Base-by-base conservation (phyloP, 2,113 vertebrate species). In the Muntiacus muntjak region DNA sequence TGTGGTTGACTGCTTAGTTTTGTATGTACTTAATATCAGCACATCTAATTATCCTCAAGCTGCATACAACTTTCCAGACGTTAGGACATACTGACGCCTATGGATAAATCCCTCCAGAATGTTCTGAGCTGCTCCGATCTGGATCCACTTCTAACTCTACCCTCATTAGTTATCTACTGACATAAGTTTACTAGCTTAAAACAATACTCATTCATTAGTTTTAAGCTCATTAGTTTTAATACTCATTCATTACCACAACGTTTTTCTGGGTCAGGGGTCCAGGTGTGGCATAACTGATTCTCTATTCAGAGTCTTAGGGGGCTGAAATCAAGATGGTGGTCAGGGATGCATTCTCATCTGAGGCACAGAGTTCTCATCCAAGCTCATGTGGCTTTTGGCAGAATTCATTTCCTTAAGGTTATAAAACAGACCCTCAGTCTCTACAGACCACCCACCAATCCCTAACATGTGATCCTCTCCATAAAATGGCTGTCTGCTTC, bases 31-130 rank as follows among this genome's bases (percentile, higher is more conserved):
- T 97, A 84, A 19, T 74, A 78, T 58, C 47, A 91, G 90, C 83
- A 50, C 16, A 97, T 95, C 50, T 81, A 92, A 89, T 79, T 84
- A 76, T 64, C 36, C 45, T 85, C 52, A 88, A 85, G 25, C 64
- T 85, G 47, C 74, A 33, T 86, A 52, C 21, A 74, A 67, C 81
- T 91, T 85, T 93, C 87, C 93, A 85, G 60, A 97, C 25, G 54
- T 40, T 83, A 81, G 33, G 23, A 79, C 55, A 83, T 57, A 89
- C 67, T 97, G 62, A 82, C 9, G 21, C 55, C 50, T 93, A 87
- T 89, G 33, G 79, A 84, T 74, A 95, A 97, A 89, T 76, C 36
- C 15, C 83, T 86, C 57, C 76, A 88, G 50, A 71, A 47, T 96
- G 14, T 95, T 86, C 52, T 84, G 50, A 93, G 95, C 36, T 86